A percentile compares a stretch with the other conserved stretches of the same genome.
Conservation (phyloP, 2,113 vertebrate species). For the Miniopterus natalensis region DNA sequence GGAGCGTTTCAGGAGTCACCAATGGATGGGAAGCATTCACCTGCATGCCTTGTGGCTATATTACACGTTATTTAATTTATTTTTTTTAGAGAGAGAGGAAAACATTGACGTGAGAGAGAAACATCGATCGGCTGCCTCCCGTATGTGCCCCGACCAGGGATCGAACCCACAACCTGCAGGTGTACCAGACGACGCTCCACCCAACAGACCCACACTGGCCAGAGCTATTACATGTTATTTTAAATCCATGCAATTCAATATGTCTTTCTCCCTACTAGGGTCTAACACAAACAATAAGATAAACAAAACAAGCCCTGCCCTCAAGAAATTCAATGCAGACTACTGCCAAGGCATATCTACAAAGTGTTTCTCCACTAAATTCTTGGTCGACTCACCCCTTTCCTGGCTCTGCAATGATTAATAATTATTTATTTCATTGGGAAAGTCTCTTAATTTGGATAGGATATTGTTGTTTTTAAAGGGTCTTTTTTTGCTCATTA, state of each 20-base stretch:
- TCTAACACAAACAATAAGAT: background rate
- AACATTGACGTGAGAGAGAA: no score
- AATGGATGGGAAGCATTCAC: background rate
- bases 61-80: background rate
- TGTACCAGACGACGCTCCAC: no score
- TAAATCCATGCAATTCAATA: background rate
- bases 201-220: no score
- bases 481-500: background rate
- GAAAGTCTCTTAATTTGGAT: background rate
- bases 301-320: background rate
- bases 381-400: background rate
- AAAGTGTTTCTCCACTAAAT: background rate
- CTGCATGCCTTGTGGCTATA: background rate
- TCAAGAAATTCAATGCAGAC: background rate
- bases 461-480: background rate
- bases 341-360: background rate
- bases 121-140: no score
- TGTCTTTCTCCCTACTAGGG: background rate
- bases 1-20: background rate
- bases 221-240: background rate
- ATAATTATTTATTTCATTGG: background rate
- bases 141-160: no score
- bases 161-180: no score
- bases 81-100: no score
- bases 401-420: background rate